Evolutionary conservation across 2,113 vertebrate genomes (phyloP), one percentile per base, ranked within the genome.

Genomic region (Orientallactaga bullata): DNA sequence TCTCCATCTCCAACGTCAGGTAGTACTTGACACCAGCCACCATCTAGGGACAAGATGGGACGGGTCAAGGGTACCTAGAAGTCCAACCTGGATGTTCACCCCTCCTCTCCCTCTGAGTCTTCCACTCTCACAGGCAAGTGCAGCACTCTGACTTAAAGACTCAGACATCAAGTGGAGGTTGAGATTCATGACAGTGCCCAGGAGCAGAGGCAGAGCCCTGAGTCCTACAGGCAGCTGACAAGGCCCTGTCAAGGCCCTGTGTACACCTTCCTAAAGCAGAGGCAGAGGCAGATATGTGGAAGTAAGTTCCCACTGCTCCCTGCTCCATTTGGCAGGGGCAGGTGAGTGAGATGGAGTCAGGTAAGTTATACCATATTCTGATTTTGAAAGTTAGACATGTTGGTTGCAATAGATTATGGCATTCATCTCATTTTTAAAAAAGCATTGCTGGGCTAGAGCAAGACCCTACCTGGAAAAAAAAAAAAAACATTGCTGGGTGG

Each of bases 11-110:
- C 90, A 98, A 89, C 0, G 97, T 98, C 85, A 99, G 97, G 74
- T 96, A 98, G 97, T 99, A 99, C 69, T 98, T 98, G 71, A 99
- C n/a, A 3, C 99, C 99, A 21, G 99, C 98, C 55, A 99, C 98
- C 95, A 99, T 89, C 99, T 99, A 80, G 20, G 76, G 39, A 71
- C 5, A 1, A 66, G 28, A 37, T 8, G 26, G 16, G 47, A 10
- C 78, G 18, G 58, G 77, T 95, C 26, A 93, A 77, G 8, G 32
- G 20, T 28, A 55, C 28, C 1, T 5, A 42, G 32, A 35, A 55
- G 5, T 32, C 24, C 3, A 13, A 10, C 58, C 60, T 24, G 12
- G 18, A 51, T 42, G 18, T 23, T 37, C n/a, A 39, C 68, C n/a
- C 21, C 61, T 47, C 21, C 61, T 47, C 21, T 30, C 39, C 28